These are phyloP conservation scores for Lasiurus borealis DNA, from an alignment of 2,113 vertebrate genomes.

Conservation along the genomic window DNA sequence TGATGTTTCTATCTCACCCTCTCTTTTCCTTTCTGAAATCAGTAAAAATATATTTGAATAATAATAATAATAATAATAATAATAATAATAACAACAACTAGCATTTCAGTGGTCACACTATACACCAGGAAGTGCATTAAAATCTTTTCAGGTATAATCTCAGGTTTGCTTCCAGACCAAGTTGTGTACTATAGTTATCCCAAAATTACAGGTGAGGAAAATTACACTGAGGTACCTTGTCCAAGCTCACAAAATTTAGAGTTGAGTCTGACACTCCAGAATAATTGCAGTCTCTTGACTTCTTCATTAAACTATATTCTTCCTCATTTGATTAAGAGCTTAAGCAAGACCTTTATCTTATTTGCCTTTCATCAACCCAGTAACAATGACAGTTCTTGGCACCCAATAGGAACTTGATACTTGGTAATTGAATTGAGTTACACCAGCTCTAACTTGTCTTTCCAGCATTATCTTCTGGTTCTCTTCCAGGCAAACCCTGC, in stretches of 20 bases:
- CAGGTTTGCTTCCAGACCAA: background rate
- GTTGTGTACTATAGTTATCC: background rate
- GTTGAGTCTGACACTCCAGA: background rate
- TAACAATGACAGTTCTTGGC: background rate
- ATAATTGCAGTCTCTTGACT: background rate
- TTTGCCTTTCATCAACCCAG: background rate
- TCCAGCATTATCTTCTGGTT: background rate
- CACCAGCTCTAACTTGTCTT: background rate
- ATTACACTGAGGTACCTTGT: background rate
- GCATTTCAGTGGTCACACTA: background rate
- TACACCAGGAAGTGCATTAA: background rate
- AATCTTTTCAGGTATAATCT: background rate
- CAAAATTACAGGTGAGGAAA: background rate
- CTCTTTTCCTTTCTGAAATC: too few species aligned
- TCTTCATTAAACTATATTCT: background rate
- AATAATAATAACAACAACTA: background rate
- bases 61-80: background rate
- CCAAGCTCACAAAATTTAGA: conserved; percentile 2
- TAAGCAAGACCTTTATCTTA: background rate
- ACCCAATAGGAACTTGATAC: background rate
- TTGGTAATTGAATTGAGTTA: background rate
- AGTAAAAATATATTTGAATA: background rate
- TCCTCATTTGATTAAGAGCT: background rate
- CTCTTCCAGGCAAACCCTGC: background rate
- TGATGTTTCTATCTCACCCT: too few species aligned